phyloP scores from a whole-genome alignment of 1,140 invertebrate genomes.

The Leptinotarsa defecta region DNA sequence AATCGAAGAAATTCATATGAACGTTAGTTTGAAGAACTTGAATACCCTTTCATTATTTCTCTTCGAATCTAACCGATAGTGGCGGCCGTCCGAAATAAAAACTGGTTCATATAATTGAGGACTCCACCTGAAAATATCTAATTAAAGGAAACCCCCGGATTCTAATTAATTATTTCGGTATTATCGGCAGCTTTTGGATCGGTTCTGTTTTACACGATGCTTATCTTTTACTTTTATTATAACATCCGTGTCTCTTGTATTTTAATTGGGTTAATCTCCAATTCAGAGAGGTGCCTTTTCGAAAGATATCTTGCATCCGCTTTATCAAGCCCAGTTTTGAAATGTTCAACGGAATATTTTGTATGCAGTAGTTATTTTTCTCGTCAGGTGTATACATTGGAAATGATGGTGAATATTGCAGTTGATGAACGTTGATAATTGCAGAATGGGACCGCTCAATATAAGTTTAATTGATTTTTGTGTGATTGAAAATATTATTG shows the following conservation, averaged over 20 bases:
- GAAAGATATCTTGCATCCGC: too few species aligned
- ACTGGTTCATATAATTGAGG: not conserved
- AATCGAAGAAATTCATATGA: too few species aligned
- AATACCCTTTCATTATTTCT: not conserved
- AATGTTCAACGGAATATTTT: too few species aligned
- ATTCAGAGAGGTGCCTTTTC: not conserved
- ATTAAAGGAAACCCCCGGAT: not conserved
- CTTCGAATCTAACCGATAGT: not conserved
- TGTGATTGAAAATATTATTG: too few species aligned
- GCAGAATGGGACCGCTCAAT: too few species aligned
- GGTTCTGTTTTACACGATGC: conserved; percentile 2
- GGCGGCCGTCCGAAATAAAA: not conserved
- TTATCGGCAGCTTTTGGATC: not conserved
- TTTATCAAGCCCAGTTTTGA: too few species aligned
- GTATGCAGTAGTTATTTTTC: too few species aligned
- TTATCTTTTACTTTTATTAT: conserved; percentile 1
- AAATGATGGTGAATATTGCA: too few species aligned
- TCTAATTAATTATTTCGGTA: conserved; percentile 1
- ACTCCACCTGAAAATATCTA: not conserved
- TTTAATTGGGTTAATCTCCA: conserved; percentile 3
- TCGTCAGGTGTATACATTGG: too few species aligned
- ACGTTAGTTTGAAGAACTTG: too few species aligned
- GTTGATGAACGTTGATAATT: too few species aligned
- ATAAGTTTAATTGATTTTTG: too few species aligned
- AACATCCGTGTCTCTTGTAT: conserved; percentile 3